Base-by-base conservation (phyloP, 2,888 invertebrate species). In the Campoplex nolae region DNA sequence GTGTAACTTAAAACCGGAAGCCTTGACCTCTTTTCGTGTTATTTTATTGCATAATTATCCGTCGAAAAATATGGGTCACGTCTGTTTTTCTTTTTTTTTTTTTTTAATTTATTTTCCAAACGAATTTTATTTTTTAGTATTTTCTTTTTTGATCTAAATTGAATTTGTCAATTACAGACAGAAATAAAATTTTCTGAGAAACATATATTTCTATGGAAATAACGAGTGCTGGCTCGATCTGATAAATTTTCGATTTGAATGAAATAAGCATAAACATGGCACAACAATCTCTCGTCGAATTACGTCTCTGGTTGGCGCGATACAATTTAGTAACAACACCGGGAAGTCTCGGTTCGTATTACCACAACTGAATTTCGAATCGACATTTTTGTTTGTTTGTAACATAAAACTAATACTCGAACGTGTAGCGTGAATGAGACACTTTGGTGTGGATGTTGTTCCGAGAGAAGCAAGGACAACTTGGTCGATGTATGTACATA, bases 311-410 rank as follows among this genome's bases (percentile, higher is more conserved):
- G 7, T 65, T n/a, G 28, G 38, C 11, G 65, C 11, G 65, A 81
- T 65, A 81, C 4, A 32, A 76, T 65, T 38, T 62, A 28, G 70
- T 68, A 74, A 58, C 13, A 67, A 48, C 18, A 83, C 62, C 16
- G 67, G 85, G 74, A 85, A 85, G 78, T 67, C n/a, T 62, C 62
- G 82, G 70, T 65, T 85, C 85, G 78, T 9, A 78, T 85, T 85
- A 85, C 84, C 16, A 65, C 70, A 48, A 65, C 75, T 67, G 54
- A 68, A 78, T 62, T 51, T 83, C 42, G 54, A 42, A 68, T 65
- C 48, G 28, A 74, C 6, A 54, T 67, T 67, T 65, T 71, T 42
- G 0, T 23, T 23, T 23, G 23, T 23, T 74, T 35, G 56, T 65
- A 75, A 75, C 56, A 68, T 35, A 68, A 80, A 74, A 82, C 73